These are phyloP conservation scores for Drosophila leonis DNA, from an alignment of 2,888 invertebrate species.

Conservation along the genomic window DNA sequence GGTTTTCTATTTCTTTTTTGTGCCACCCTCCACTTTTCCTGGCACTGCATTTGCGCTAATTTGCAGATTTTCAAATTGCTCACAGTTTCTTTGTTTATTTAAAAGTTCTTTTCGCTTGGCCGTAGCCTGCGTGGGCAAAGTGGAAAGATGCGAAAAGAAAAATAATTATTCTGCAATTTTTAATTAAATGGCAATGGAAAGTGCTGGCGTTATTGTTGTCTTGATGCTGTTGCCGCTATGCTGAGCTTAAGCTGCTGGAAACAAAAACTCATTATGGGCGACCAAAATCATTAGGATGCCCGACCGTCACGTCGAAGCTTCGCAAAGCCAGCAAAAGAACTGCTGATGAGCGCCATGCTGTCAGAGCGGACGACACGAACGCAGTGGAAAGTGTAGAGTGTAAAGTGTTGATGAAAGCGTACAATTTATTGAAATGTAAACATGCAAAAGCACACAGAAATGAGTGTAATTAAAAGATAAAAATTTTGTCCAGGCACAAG, in stretches of 20 bases:
- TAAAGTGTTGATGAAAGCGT: conserved; percentile 57
- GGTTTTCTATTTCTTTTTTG: background rate
- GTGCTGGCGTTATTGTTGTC: conserved; percentile 55
- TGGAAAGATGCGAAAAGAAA: conserved; percentile 64
- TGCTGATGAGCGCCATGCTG: conserved; percentile 44
- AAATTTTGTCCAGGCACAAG: conserved; percentile 49
- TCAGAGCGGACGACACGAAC: conserved; percentile 32
- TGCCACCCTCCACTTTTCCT: conserved; percentile 12
- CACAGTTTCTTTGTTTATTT: conserved; percentile 67
- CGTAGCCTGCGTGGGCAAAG: conserved; percentile 28
- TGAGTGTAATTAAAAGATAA: conserved; percentile 71
- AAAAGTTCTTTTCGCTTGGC: conserved; percentile 45
- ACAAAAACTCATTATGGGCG: conserved; percentile 78
- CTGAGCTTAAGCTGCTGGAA: conserved; percentile 76
- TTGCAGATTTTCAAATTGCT: conserved; percentile 74
- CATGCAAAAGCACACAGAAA: conserved; percentile 61
- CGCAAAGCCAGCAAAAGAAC: conserved; percentile 6
- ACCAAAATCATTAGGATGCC: conserved; percentile 69
- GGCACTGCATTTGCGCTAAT: conserved; percentile 69
- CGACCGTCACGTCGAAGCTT: conserved; percentile 29
- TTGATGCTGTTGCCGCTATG: conserved; percentile 46
- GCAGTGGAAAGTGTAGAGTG: conserved; percentile 49
- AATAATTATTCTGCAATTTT: conserved; percentile 82
- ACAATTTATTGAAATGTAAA: conserved; percentile 79
- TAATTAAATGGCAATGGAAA: conserved; percentile 79